Conservation (phyloP, 1,140 invertebrate genomes). For the Caerostris darwini region DNA sequence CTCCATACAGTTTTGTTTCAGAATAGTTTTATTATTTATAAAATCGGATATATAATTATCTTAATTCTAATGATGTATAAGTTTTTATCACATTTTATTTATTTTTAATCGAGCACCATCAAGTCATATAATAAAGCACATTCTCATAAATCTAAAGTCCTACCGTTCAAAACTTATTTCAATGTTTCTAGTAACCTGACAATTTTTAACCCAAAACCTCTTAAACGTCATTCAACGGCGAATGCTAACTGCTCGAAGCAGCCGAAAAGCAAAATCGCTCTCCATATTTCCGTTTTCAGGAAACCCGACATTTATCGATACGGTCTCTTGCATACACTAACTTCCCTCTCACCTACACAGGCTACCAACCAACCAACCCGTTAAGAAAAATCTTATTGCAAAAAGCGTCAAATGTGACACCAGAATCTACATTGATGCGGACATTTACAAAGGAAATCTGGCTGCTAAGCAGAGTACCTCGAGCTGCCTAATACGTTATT, state of each 20-base stretch:
- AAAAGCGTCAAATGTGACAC: constrained; percentile 10
- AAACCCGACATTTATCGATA: not conserved
- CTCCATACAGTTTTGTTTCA: no score
- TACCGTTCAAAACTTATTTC: no score
- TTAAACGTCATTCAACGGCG: no score
- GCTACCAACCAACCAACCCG: not conserved
- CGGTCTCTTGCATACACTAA: not conserved
- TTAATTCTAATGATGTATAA: no score
- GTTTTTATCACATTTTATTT: no score
- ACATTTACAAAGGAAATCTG: constrained; percentile 12
- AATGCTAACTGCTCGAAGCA: not conserved
- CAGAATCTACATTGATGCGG: constrained; percentile 27
- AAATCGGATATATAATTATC: no score
- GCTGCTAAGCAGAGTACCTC: not conserved
- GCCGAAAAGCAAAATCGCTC: not conserved
- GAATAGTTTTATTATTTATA: no score
- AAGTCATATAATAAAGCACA: no score
- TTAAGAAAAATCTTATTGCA: not conserved
- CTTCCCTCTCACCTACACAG: not conserved
- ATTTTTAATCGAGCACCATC: no score
- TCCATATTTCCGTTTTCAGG: not conserved
- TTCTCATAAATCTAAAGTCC: no score
- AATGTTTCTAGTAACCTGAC: no score
- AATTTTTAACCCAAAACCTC: no score
- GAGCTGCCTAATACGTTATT: not conserved